Conservation (phyloP, 2,113 vertebrate species). For the Panthera leo region DNA sequence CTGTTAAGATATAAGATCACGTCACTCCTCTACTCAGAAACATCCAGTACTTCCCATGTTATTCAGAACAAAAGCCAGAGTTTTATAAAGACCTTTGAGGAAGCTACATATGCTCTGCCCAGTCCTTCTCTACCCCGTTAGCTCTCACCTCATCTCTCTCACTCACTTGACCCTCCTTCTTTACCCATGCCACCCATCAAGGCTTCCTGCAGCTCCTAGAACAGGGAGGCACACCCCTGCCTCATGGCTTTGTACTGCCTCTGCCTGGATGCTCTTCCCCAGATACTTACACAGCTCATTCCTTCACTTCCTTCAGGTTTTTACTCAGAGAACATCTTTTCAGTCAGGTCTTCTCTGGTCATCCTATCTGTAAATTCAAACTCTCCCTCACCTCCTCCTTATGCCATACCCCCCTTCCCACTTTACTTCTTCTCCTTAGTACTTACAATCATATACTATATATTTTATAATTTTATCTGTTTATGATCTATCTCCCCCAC, state of each 20-base stretch:
- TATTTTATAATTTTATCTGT: not conserved
- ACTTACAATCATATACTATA: not conserved
- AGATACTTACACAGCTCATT: not conserved
- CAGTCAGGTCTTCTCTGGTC: too few species aligned
- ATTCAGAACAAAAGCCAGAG: not conserved
- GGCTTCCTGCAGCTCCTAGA: not conserved
- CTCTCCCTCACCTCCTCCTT: accelerated
- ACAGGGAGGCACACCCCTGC: not conserved
- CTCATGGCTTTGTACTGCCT: not conserved
- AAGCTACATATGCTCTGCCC: not conserved
- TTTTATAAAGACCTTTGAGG: not conserved
- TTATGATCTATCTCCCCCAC: not conserved
- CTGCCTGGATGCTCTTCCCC: not conserved
- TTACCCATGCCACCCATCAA: accelerated
- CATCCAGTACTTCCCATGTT: not conserved
- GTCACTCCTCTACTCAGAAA: not conserved
- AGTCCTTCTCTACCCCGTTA: not conserved
- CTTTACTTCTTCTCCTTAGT: not conserved
- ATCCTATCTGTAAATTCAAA: not conserved
- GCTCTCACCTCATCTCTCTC: not conserved
- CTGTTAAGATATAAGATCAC: not conserved
- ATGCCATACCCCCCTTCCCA: not conserved
- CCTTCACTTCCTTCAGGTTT: not conserved
- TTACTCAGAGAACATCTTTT: not conserved
- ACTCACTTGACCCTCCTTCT: not conserved